Conservation (phyloP, 2,797 vertebrate genomes). For the Coendou prehensilis region DNA sequence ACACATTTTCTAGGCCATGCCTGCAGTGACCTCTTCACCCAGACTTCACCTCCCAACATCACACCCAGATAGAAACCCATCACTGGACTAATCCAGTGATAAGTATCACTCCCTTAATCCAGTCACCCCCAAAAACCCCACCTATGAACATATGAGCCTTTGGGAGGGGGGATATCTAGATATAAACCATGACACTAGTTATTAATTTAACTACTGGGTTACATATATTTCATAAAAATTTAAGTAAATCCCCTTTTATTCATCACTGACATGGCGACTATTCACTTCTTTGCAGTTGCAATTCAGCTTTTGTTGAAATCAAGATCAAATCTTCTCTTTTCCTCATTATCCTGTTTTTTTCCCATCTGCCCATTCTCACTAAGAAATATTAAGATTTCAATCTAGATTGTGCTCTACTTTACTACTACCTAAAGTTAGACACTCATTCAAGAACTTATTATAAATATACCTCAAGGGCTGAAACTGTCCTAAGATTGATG, state of each 20-base stretch:
- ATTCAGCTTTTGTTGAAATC: not conserved
- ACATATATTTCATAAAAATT: not conserved
- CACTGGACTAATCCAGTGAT: not conserved
- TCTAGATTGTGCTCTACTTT: not conserved
- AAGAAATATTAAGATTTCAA: not conserved
- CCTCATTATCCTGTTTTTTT: not conserved
- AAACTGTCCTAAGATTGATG: not conserved
- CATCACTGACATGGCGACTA: not conserved
- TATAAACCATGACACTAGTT: not conserved
- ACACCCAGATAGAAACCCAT: not conserved
- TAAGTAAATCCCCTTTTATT: not conserved
- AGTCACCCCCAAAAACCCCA: not conserved
- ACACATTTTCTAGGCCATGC: accelerated
- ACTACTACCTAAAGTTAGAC: not conserved
- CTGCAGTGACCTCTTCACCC: not conserved
- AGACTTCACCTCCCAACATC: not conserved
- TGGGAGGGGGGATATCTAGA: not conserved
- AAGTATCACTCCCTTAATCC: not conserved
- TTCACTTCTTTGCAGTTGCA: not conserved
- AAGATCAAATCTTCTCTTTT: not conserved
- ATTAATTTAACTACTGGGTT: not conserved
- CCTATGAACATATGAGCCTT: not conserved
- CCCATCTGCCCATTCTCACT: not conserved
- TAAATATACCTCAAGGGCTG: not conserved
- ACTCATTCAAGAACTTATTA: not conserved